Percentiles rank a stretch among this genome's conserved stretches.
Evolutionary conservation across 2,888 invertebrate genomes (phyloP).

Genomic region (Tetropium fuscum): DNA sequence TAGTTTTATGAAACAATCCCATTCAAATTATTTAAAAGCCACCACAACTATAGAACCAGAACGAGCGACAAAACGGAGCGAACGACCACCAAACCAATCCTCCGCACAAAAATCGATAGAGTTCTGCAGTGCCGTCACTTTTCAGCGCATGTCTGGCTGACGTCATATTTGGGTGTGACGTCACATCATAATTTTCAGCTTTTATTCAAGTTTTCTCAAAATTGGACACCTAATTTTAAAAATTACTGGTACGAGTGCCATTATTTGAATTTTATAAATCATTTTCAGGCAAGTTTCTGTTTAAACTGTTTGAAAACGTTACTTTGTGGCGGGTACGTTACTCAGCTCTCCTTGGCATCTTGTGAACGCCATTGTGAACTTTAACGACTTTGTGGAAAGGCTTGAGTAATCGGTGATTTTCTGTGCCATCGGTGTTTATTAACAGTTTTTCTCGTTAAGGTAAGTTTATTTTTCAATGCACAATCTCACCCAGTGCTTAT

Average conservation of each 20-base stretch:
- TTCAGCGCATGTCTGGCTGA: conserved; percentile 68
- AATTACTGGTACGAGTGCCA: conserved; percentile 11
- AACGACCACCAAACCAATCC: conserved; percentile 47
- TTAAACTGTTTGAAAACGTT: conserved; percentile 34
- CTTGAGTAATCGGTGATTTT: conserved; percentile 78
- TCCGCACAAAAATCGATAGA: conserved; percentile 82
- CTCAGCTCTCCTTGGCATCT: conserved; percentile 60
- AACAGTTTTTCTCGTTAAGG: conserved; percentile 65
- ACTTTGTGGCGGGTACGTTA: conserved; percentile 48
- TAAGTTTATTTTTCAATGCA: conserved; percentile 55
- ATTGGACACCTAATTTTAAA: conserved; percentile 35
- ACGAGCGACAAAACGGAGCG: conserved; percentile 65
- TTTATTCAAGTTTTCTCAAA: conserved; percentile 35
- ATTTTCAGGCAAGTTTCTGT: not conserved
- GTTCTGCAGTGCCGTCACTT: conserved; percentile 73
- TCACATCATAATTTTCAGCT: conserved; percentile 47
- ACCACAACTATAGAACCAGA: conserved; percentile 79
- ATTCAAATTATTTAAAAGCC: conserved; percentile 80
- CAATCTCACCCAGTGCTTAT: conserved; percentile 59
- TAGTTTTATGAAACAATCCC: conserved; percentile 80
- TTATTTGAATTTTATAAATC: conserved; percentile 27
- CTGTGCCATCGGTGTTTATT: conserved; percentile 75
- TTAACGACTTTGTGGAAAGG: conserved; percentile 78
- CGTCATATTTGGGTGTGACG: conserved; percentile 62
- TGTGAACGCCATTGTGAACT: conserved; percentile 88